phyloP scores from a whole-genome alignment of 2,113 vertebrate genomes.

The Nerophis lumbriciformis region DNA sequence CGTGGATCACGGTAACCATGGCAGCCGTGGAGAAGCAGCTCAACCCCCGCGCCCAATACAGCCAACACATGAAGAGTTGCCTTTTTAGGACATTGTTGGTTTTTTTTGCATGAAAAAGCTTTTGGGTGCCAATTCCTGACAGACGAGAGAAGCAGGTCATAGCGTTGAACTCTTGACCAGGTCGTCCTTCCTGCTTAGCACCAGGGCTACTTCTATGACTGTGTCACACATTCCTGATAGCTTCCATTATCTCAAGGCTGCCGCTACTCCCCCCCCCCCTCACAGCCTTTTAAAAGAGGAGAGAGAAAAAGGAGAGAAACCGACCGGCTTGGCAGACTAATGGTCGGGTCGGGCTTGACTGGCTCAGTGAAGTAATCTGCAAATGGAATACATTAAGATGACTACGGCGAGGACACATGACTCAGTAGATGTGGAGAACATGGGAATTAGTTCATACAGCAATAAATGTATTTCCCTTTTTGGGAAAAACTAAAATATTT shows the following conservation, averaged over 20 bases:
- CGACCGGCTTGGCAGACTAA: slow-evolving; percentile 57
- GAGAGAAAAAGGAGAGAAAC: slow-evolving; percentile 9
- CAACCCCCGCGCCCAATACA: neutral
- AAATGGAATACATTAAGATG: slow-evolving; percentile 68
- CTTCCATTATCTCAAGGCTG: slow-evolving; percentile 47
- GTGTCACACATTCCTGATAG: slow-evolving; percentile 53
- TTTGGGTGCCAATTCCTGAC: slow-evolving; percentile 44
- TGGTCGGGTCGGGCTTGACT: slow-evolving; percentile 61
- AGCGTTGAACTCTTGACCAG: slow-evolving; percentile 42
- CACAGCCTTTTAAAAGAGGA: slow-evolving; percentile 33
- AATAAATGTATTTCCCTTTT: slow-evolving; percentile 2
- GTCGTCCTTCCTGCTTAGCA: slow-evolving; percentile 16
- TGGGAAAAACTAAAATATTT: neutral
- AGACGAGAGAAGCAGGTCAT: slow-evolving; percentile 46
- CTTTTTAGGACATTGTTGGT: slow-evolving; percentile 10
- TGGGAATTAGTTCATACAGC: slow-evolving; percentile 25
- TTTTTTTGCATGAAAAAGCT: neutral
- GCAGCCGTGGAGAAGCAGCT: slow-evolving; percentile 54
- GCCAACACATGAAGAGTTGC: neutral
- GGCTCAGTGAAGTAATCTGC: slow-evolving; percentile 69
- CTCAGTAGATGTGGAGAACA: slow-evolving; percentile 45
- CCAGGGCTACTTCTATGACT: slow-evolving; percentile 51
- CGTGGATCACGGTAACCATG: slow-evolving; percentile 70
- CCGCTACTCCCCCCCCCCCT: slow-evolving; percentile 18
- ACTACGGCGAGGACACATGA: slow-evolving; percentile 49